Base-by-base conservation (phyloP, 53 echinoderm and acorn worm genomes). In the Actinopyga echinites region DNA sequence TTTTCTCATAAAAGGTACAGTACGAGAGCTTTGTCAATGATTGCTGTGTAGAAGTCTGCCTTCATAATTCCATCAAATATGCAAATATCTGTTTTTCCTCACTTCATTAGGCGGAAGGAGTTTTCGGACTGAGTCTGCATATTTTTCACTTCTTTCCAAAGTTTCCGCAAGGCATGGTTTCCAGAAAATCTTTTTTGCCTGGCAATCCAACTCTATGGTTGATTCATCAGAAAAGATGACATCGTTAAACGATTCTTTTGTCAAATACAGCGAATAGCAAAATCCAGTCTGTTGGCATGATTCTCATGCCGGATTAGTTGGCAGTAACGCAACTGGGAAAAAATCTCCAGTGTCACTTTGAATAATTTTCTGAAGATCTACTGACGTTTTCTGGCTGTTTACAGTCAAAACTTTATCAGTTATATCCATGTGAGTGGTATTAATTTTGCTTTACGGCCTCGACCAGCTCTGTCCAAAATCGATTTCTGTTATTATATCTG, bases 201-300 rank as follows among this genome's bases (percentile, higher is more conserved):
- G 73, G 45, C 73, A 38, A n/a, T 73, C 36, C 21, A 73, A n/a
- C 26, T 38, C 43, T 36, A 73, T 73, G n/a, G 40, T 73, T 26
- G 43, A 73, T 44, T 73, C 73, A 44, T 73, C 73, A 38, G 73
- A 38, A 40, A 73, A 73, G 22, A 73, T 73, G 9, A 73, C 73
- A 73, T 73, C 26, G 17, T 73, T 20, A 73, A 68, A 68, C 21
- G 69, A 31, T 36, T 68, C 13, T 15, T 33, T 68, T 11, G 33
- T 68, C 6, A 12, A 44, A 73, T 40, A 73, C 73, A 73, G 19
- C 45, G 20, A 26, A 49, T 73, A n/a, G 52, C 73, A 73, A 73
- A 73, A 73, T 36, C 73, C 20, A 73, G 43, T n/a, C 73, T 5
- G 73, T 26, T 73, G 26, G 73, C 73, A 12, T 73, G 73, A 40